A percentile compares a stretch with the other conserved stretches of the same genome.
These are phyloP conservation scores for Cavia aperea DNA, from an alignment of 2,113 vertebrate species.

Conservation along the genomic window DNA sequence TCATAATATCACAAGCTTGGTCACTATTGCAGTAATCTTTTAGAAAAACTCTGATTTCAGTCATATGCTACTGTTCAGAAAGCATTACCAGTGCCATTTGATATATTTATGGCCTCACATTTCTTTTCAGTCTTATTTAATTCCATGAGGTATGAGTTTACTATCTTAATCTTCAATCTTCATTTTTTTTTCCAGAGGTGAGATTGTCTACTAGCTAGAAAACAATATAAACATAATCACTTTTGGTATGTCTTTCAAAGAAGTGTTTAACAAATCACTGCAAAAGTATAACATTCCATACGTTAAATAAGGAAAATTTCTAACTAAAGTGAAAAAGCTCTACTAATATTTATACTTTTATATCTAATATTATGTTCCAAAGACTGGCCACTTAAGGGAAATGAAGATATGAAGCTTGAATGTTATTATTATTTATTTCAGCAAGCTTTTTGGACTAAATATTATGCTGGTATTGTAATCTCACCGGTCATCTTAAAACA, in stretches of 20 bases:
- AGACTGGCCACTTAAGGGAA: background rate
- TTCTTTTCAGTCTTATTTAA: background rate
- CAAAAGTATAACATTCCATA: background rate
- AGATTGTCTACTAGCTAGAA: background rate
- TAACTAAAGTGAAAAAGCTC: background rate
- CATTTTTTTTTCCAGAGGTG: background rate
- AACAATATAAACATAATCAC: background rate
- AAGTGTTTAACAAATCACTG: background rate
- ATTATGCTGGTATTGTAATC: background rate
- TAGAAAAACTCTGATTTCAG: background rate
- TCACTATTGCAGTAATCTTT: background rate
- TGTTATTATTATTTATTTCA: background rate
- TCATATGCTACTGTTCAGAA: background rate
- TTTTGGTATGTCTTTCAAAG: background rate
- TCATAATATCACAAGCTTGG: background rate
- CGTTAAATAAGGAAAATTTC: background rate
- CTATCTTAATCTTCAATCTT: background rate
- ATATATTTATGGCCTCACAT: background rate
- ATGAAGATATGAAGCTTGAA: background rate
- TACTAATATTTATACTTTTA: background rate
- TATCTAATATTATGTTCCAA: background rate
- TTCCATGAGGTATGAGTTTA: background rate
- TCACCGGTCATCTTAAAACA: slow-evolving; percentile 36
- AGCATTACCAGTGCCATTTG: background rate
- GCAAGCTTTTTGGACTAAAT: slow-evolving; percentile 13